phyloP scores from a whole-genome alignment of 2,797 vertebrate species.

The Fistularia commersonii region DNA sequence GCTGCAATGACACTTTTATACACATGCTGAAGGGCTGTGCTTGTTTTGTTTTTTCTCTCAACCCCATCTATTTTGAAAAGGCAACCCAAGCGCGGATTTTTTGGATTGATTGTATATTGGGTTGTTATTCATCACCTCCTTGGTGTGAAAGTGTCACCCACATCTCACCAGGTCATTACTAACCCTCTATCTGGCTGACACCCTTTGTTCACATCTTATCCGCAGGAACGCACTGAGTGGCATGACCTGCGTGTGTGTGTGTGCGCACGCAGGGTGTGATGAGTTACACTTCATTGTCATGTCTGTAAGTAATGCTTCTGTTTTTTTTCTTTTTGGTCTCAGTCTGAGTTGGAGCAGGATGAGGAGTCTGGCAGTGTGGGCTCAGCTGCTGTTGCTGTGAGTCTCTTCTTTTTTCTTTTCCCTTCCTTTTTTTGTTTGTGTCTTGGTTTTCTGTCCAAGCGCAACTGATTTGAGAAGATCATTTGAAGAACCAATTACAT shows the following conservation, averaged over 20 bases:
- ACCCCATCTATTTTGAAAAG: constrained; percentile 10
- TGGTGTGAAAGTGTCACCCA: constrained; percentile 54
- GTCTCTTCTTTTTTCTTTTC: constrained; percentile 26
- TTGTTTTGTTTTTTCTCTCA: background rate
- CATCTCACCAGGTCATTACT: constrained; percentile 37
- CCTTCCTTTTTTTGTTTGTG: background rate
- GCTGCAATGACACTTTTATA: constrained; percentile 43
- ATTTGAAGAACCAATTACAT: too few relatives aligned
- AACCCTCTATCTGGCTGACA: constrained; percentile 49
- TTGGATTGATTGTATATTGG: constrained; percentile 58
- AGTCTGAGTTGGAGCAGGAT: constrained; percentile 78
- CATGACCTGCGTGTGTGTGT: constrained; percentile 21
- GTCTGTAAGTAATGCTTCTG: background rate
- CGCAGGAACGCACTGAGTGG: constrained; percentile 38
- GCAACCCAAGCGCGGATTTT: constrained; percentile 32
- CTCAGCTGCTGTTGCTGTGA: constrained; percentile 73
- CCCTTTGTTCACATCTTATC: constrained; percentile 44
- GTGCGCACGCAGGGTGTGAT: constrained; percentile 10
- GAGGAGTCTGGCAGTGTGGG: constrained; percentile 73
- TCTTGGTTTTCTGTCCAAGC: background rate
- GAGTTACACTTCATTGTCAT: constrained; percentile 5
- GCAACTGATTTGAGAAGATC: too few relatives aligned
- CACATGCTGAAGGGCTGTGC: too few relatives aligned
- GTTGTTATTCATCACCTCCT: constrained; percentile 55
- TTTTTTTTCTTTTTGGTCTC: constrained; percentile 28